phyloP scores from a whole-genome alignment of 2,113 vertebrate genomes.

The Sphyrna mokarran region DNA sequence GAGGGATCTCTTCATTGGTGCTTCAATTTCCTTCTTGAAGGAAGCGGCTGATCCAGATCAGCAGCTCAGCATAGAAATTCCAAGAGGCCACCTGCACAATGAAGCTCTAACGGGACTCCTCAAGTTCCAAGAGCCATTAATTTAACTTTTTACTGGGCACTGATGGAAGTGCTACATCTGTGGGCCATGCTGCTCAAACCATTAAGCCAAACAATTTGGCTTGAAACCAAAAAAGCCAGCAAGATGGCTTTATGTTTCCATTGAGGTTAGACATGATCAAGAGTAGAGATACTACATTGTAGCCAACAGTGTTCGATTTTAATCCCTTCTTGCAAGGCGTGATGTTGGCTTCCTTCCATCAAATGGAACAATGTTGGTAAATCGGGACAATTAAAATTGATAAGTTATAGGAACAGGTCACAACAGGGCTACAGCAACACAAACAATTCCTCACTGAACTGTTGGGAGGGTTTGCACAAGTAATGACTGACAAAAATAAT shows the following conservation, averaged over 20 bases:
- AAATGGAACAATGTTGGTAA: neutral
- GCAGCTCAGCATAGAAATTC: too few relatives aligned
- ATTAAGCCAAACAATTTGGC: neutral
- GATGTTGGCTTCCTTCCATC: neutral
- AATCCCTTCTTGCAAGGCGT: neutral
- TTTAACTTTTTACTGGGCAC: neutral
- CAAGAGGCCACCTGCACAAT: neutral
- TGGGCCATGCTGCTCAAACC: neutral
- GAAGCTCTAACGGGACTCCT: neutral
- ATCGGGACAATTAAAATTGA: neutral
- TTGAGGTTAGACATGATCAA: neutral
- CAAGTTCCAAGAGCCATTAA: neutral
- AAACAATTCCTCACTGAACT: neutral
- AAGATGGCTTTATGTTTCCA: neutral
- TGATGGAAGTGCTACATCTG: neutral
- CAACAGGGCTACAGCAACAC: neutral
- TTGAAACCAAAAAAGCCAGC: neutral
- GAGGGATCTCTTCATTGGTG: neutral
- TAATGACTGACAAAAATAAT: neutral
- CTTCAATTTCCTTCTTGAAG: neutral
- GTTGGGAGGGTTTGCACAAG: neutral
- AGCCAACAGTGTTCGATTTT: neutral
- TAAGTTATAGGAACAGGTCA: neutral
- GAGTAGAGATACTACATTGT: neutral
- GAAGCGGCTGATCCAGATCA: neutral